Evolutionary conservation across 2,888 invertebrate species (phyloP).

Genomic region (Brachypalpus laphriformis): DNA sequence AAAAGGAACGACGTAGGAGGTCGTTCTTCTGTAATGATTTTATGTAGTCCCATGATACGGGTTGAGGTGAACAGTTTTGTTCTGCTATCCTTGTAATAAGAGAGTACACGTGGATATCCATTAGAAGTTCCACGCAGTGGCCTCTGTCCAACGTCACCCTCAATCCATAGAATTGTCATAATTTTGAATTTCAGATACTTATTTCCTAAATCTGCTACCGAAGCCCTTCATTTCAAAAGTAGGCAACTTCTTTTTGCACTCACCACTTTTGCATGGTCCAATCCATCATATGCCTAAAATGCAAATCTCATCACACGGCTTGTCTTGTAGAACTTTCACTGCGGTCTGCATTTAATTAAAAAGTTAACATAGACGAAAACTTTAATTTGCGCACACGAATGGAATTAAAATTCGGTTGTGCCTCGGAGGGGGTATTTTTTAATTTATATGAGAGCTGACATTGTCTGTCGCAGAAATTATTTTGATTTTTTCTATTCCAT

Average conservation of each 20-base stretch:
- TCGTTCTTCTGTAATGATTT: no score
- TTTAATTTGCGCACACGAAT: constrained; percentile 42
- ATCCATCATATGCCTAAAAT: neutral
- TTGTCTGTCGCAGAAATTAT: constrained; percentile 7
- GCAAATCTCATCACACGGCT: neutral
- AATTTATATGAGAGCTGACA: constrained; percentile 4
- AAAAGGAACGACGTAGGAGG: no score
- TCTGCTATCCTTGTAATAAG: no score
- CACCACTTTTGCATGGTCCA: neutral
- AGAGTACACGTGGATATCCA: no score
- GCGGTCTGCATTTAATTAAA: constrained; percentile 54
- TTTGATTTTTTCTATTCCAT: neutral
- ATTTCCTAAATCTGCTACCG: no score
- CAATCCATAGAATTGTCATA: no score
- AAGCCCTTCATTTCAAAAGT: no score
- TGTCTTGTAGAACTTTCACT: constrained; percentile 12
- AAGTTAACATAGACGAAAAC: constrained; percentile 55
- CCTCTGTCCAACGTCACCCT: no score
- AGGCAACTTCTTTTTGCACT: neutral
- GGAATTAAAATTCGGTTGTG: constrained; percentile 43
- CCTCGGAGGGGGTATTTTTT: neutral
- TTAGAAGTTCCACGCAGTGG: no score
- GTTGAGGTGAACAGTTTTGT: no score
- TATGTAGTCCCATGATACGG: no score
- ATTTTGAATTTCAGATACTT: no score